Evolutionary conservation across 2,797 vertebrate genomes (phyloP).

Genomic region (Gallinago stenura): DNA sequence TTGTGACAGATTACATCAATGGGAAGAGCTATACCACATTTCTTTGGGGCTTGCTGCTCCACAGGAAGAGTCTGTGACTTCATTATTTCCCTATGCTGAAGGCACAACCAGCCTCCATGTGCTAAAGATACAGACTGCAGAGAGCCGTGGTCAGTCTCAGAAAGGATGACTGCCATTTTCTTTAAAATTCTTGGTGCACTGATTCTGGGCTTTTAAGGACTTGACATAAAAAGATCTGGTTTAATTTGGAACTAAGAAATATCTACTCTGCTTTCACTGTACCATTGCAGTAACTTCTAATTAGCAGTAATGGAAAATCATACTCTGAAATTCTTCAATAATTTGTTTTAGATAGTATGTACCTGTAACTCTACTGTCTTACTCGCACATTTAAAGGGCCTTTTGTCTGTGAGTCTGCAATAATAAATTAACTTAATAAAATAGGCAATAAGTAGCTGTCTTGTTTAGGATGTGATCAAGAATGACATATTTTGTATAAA

Average conservation of each 20-base stretch:
- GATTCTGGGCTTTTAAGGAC: neutral
- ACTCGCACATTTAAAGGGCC: neutral
- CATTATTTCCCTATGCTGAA: neutral
- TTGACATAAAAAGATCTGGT: neutral
- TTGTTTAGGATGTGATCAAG: constrained; percentile 18
- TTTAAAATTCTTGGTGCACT: neutral
- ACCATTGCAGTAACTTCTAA: neutral
- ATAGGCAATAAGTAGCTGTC: constrained; percentile 20
- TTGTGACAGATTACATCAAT: neutral
- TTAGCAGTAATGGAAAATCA: neutral
- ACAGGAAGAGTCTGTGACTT: neutral
- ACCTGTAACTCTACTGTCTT: neutral
- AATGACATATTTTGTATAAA: constrained; percentile 20
- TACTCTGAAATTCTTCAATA: neutral
- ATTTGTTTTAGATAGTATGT: neutral
- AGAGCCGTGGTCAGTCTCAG: neutral
- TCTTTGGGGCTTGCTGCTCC: neutral
- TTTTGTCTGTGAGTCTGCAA: neutral
- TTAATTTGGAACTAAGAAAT: neutral
- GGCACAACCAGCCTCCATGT: neutral
- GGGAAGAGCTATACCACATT: neutral
- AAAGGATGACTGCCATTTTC: neutral
- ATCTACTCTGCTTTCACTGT: neutral
- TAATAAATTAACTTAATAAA: constrained; percentile 49
- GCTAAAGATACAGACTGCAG: neutral